phyloP scores from a whole-genome alignment of 2,888 invertebrate species.

The Phorcus lineatus region DNA sequence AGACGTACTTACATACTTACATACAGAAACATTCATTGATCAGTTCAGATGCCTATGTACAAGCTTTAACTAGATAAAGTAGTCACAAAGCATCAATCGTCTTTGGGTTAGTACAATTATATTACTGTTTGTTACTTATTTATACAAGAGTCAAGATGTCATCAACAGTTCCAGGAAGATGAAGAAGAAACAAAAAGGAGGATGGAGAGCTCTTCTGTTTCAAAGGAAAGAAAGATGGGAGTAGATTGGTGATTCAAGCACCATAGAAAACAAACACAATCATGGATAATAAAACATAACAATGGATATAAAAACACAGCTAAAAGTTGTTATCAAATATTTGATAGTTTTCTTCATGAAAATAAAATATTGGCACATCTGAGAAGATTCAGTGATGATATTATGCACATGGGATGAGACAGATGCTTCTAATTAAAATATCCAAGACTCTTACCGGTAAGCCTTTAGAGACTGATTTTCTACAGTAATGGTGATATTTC shows the following conservation, averaged over 20 bases:
- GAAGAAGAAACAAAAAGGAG: not conserved
- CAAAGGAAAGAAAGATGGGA: not conserved
- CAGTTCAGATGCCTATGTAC: no score
- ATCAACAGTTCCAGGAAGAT: no score
- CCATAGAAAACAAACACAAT: not conserved
- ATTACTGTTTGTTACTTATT: no score
- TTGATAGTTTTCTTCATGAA: not conserved
- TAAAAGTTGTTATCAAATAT: not conserved
- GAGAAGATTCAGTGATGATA: not conserved
- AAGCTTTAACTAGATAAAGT: no score
- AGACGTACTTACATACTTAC: no score
- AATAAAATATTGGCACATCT: slow-evolving; percentile 7
- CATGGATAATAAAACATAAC: not conserved
- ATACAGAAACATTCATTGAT: no score
- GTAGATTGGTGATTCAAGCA: not conserved
- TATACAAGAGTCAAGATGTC: no score
- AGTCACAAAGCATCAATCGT: no score
- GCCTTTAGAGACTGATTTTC: no score
- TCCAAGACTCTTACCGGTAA: not conserved
- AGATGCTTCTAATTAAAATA: not conserved
- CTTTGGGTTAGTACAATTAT: no score
- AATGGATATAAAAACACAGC: not conserved
- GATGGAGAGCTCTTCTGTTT: not conserved
- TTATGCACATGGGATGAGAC: not conserved
- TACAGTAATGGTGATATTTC: no score